Percentiles rank a stretch among this genome's conserved stretches.
Conservation (phyloP, 2,888 invertebrate species). For the Autographa gamma region DNA sequence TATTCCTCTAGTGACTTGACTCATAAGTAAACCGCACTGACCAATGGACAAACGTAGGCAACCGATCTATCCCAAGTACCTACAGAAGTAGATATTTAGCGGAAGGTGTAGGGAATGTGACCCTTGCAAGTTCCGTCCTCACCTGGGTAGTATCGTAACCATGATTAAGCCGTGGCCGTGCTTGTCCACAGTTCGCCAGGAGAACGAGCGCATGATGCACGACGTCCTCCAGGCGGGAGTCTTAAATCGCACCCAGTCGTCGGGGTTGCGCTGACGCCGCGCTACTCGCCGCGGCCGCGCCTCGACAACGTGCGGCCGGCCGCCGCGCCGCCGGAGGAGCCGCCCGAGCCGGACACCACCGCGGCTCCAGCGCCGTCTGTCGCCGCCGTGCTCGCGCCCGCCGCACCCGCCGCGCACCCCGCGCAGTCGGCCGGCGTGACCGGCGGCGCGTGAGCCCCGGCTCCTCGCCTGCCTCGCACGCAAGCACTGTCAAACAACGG, state of each 20-base stretch:
- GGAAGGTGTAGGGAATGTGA: constrained; percentile 48
- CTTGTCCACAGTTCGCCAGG: constrained; percentile 94
- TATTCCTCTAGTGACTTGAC: constrained; percentile 44
- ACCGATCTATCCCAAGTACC: constrained; percentile 28
- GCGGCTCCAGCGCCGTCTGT: constrained; percentile 55
- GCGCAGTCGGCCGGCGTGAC: constrained; percentile 29
- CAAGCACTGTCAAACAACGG: constrained; percentile 63
- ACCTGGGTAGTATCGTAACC: constrained; percentile 46
- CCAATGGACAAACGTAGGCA: constrained; percentile 28
- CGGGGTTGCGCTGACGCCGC: constrained; percentile 88
- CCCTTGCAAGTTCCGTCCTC: constrained; percentile 64
- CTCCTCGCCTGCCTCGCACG: constrained; percentile 58
- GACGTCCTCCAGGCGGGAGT: constrained; percentile 91
- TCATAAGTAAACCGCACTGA: constrained; percentile 34
- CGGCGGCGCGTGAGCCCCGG: constrained; percentile 28
- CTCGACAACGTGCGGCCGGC: constrained; percentile 84
- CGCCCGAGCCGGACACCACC: constrained; percentile 65
- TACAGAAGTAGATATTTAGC: constrained; percentile 36
- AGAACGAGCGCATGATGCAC: constrained; percentile 95
- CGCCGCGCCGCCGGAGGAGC: constrained; percentile 84
- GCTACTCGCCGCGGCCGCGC: constrained; percentile 86
- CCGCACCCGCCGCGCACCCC: constrained; percentile 55
- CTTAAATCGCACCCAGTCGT: constrained; percentile 89
- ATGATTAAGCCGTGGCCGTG: constrained; percentile 75
- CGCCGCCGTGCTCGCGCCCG: constrained; percentile 68